Percentiles rank a stretch among this genome's conserved stretches.
These are phyloP conservation scores for Pelosia muscerda DNA, from an alignment of 2,888 invertebrate genomes.

Conservation along the genomic window DNA sequence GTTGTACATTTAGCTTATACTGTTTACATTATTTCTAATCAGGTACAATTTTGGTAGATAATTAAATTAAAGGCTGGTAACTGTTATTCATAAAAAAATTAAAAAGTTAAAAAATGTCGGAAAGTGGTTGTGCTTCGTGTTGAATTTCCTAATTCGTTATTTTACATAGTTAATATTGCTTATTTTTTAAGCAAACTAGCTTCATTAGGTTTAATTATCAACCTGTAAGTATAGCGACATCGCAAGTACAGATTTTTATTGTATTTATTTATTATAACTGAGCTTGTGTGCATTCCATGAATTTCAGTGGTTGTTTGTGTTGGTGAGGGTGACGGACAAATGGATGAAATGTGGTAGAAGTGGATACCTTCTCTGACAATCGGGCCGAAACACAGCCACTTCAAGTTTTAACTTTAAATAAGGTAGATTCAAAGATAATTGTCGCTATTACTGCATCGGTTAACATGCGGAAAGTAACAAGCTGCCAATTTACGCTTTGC, in stretches of 20 bases:
- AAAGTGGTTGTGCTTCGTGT: conserved; percentile 73
- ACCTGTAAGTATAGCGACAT: conserved; percentile 47
- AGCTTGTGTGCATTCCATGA: conserved; percentile 69
- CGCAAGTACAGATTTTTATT: conserved; percentile 25
- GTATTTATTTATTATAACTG: conserved; percentile 46
- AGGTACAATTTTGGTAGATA: neutral
- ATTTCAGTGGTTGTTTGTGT: conserved; percentile 80
- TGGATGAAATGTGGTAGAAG: conserved; percentile 78
- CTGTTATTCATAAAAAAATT: conserved; percentile 16
- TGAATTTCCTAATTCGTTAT: conserved; percentile 58
- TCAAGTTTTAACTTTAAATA: conserved; percentile 51
- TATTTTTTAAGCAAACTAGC: conserved; percentile 44
- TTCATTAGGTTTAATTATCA: conserved; percentile 44
- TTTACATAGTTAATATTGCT: conserved; percentile 41
- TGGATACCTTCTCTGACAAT: conserved; percentile 61
- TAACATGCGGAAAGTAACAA: conserved; percentile 68
- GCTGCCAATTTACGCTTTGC: conserved; percentile 76
- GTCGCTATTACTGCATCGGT: conserved; percentile 32
- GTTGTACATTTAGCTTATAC: too few species aligned
- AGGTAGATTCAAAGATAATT: conserved; percentile 60
- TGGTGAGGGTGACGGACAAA: conserved; percentile 77
- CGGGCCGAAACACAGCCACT: conserved; percentile 51
- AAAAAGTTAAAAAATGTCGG: conserved; percentile 72
- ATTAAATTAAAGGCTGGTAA: conserved; percentile 20
- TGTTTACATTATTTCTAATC: too few species aligned